phyloP scores from a whole-genome alignment of 2,113 vertebrate genomes.

The Nibea albiflora region DNA sequence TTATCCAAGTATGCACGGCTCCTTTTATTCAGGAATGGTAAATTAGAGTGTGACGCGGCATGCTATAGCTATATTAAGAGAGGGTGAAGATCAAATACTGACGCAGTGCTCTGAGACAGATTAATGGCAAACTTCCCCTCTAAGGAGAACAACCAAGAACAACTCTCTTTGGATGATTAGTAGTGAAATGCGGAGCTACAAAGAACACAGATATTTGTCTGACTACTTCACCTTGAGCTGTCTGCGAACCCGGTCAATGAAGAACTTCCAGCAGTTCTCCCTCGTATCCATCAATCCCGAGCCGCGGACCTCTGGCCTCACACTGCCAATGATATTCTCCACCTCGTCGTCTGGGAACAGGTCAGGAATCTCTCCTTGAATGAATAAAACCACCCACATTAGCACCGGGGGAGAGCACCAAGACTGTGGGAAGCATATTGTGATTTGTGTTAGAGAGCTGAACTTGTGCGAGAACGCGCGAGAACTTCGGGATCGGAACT shows the following conservation, averaged over 20 bases:
- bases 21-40: conserved; percentile 29
- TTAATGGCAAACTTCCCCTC: conserved; percentile 35
- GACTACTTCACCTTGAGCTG: conserved; percentile 90
- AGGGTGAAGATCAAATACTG: conserved; percentile 44
- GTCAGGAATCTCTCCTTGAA: conserved; percentile 94
- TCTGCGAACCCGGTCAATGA: conserved; percentile 89
- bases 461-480: conserved; percentile 3
- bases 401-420: neutral
- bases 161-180: conserved; percentile 42
- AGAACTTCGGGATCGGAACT: too few species aligned
- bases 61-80: conserved; percentile 47
- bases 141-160: conserved; percentile 14
- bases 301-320: conserved; percentile 90
- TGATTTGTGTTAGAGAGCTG: neutral
- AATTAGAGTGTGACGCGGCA: conserved; percentile 53
- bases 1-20: conserved; percentile 48
- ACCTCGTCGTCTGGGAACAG: conserved; percentile 93
- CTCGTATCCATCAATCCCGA: conserved; percentile 89
- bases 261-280: conserved; percentile 97
- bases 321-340: conserved; percentile 88
- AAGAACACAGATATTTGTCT: conserved; percentile 15
- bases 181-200: conserved; percentile 25
- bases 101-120: conserved; percentile 33
- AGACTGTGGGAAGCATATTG: neutral
- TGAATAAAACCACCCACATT: conserved; percentile 16